A percentile compares a stretch with the other conserved stretches of the same genome.
Evolutionary conservation across 2,797 vertebrate species (phyloP).

Genomic region (Chelon auratus): DNA sequence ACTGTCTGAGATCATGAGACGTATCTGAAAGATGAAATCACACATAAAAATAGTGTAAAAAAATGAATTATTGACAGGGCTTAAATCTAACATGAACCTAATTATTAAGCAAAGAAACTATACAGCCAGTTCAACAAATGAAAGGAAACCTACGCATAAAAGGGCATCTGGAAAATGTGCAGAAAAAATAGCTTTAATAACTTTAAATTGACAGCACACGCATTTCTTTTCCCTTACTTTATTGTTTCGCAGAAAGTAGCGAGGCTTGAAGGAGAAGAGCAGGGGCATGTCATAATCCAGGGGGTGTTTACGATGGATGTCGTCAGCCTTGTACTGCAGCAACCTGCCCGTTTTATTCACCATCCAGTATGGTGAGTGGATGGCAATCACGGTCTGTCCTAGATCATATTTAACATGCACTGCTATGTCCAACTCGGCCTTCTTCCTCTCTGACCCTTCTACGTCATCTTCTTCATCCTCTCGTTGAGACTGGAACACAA

Average conservation of each 20-base stretch:
- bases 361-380: constrained; percentile 99
- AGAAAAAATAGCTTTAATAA: not conserved
- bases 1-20: constrained; percentile 97
- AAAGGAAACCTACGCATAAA: not conserved
- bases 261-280: constrained; percentile 97
- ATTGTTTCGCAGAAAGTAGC: constrained; percentile 94
- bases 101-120: not conserved
- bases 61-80: too few relatives aligned
- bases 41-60: not conserved
- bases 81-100: not conserved
- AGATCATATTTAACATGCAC: constrained; percentile 89
- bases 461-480: constrained; percentile 85
- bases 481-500: constrained; percentile 86
- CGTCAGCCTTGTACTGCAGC: constrained; percentile 98
- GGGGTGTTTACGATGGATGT: constrained; percentile 96
- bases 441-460: constrained; percentile 82
- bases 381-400: constrained; percentile 88
- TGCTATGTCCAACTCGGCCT: constrained; percentile 92
- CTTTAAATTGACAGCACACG: not conserved
- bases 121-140: not conserved
- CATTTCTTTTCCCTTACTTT: constrained; percentile 84
- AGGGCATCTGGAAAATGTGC: not conserved
- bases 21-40: constrained; percentile 83
- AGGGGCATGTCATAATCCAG: constrained; percentile 93
- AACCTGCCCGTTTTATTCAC: constrained; percentile 94